Conservation (phyloP, 2,797 vertebrate genomes). For the Poliocrania exsul region DNA sequence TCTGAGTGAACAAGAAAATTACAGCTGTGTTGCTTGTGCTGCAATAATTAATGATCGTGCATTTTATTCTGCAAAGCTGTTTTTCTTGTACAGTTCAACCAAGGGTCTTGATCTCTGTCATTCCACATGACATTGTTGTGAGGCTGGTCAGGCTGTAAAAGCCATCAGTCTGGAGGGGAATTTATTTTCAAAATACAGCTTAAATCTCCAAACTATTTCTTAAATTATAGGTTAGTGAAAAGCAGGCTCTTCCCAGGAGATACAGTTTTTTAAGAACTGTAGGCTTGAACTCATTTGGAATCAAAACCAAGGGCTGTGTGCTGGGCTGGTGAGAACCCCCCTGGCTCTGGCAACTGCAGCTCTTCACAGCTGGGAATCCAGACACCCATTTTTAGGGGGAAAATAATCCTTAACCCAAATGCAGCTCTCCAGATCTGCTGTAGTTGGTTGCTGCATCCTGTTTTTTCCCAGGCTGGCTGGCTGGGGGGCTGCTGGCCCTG, state of each 20-base stretch:
- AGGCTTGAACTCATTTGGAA: background rate
- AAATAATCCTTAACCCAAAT: background rate
- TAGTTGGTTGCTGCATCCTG: background rate
- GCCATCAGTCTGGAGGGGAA: background rate
- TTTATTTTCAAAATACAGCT: slow-evolving; percentile 28
- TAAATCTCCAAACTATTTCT: slow-evolving; percentile 34
- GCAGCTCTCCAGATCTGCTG: no score
- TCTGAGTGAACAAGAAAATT: slow-evolving; percentile 23
- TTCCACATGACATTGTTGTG: background rate
- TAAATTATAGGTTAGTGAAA: slow-evolving; percentile 34
- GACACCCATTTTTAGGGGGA: background rate
- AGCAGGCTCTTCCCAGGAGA: background rate
- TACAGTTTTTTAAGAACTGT: background rate
- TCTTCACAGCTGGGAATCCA: background rate
- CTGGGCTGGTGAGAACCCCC: background rate
- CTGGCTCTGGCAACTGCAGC: background rate
- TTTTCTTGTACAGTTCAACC: slow-evolving; percentile 30
- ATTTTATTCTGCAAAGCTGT: slow-evolving; percentile 22
- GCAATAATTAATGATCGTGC: slow-evolving; percentile 8
- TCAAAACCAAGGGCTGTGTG: background rate
- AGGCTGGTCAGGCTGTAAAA: background rate
- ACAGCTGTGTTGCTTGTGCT: slow-evolving; percentile 26
- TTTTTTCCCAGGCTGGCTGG: background rate
- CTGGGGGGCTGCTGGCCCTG: background rate
- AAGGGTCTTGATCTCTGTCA: slow-evolving; percentile 13